These are phyloP conservation scores for Epirrhoe tristata DNA, from an alignment of 2,888 invertebrate genomes.

Conservation along the genomic window DNA sequence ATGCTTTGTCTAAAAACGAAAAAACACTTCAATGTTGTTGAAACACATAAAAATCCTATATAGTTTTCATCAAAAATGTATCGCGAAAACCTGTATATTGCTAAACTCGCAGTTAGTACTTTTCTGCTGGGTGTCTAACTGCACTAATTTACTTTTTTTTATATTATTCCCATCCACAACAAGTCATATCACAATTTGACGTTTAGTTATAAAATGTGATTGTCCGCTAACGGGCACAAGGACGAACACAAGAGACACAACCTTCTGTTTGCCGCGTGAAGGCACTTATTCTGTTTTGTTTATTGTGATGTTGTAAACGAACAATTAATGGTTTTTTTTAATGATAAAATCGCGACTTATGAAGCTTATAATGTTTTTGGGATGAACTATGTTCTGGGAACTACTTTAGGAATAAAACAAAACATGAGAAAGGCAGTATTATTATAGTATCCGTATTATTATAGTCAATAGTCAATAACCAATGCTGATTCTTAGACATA, in stretches of 20 bases:
- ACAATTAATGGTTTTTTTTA: slow-evolving; percentile 34
- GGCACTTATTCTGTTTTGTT: slow-evolving; percentile 55
- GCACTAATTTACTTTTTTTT: slow-evolving; percentile 11
- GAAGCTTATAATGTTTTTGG: slow-evolving; percentile 13
- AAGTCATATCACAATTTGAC: slow-evolving; percentile 66
- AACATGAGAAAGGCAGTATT: too few relatives aligned
- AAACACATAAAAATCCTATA: too few relatives aligned
- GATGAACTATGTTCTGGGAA: background rate
- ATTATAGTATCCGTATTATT: too few relatives aligned
- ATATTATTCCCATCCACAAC: slow-evolving; percentile 44
- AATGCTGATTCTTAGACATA: background rate
- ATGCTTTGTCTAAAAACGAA: too few relatives aligned
- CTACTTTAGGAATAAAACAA: background rate
- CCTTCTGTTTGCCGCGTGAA: slow-evolving; percentile 61
- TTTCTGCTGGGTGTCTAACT: too few relatives aligned
- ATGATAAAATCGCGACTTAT: slow-evolving; percentile 28
- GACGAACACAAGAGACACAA: slow-evolving; percentile 60
- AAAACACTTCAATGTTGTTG: too few relatives aligned
- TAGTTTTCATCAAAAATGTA: too few relatives aligned
- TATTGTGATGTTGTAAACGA: slow-evolving; percentile 40
- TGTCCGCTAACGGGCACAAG: slow-evolving; percentile 74
- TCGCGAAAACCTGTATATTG: too few relatives aligned
- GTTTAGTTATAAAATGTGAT: slow-evolving; percentile 64
- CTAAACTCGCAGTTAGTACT: too few relatives aligned
- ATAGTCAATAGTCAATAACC: too few relatives aligned